phyloP scores from a whole-genome alignment of 2,113 vertebrate species.

The Zosterops pallidus region DNA sequence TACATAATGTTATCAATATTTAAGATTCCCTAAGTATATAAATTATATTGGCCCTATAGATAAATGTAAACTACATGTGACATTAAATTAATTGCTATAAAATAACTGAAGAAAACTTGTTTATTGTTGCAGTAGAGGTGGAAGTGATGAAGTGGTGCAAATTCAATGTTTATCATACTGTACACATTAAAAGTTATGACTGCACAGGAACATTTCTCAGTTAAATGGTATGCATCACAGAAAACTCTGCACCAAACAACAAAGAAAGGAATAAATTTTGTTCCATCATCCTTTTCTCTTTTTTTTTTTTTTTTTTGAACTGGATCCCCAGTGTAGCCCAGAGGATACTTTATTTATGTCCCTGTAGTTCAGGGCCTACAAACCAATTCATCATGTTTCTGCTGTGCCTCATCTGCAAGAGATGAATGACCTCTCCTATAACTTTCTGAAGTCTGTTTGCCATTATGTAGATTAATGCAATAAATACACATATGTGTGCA shows the following conservation, averaged over 20 bases:
- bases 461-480: slow-evolving; percentile 79
- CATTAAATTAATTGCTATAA: slow-evolving; percentile 37
- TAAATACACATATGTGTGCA: slow-evolving; percentile 37
- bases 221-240: slow-evolving; percentile 63
- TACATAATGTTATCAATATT: background rate
- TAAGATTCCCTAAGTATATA: background rate
- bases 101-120: slow-evolving; percentile 41
- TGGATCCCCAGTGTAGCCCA: slow-evolving; percentile 66
- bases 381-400: slow-evolving; percentile 72
- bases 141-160: slow-evolving; percentile 50
- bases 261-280: slow-evolving; percentile 57
- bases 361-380: slow-evolving; percentile 70
- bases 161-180: slow-evolving; percentile 37
- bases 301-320: slow-evolving; percentile 43
- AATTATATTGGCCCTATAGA: background rate
- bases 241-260: slow-evolving; percentile 60
- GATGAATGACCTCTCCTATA: slow-evolving; percentile 74
- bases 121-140: background rate
- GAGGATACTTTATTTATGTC: slow-evolving; percentile 77
- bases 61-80: slow-evolving; percentile 31
- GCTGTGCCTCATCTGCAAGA: slow-evolving; percentile 74
- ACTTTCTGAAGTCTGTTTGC: slow-evolving; percentile 75
- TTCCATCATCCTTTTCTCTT: slow-evolving; percentile 29
- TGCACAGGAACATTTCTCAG: slow-evolving; percentile 55
- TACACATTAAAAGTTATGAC: slow-evolving; percentile 63